A percentile compares a stretch with the other conserved stretches of the same genome.
Evolutionary conservation across 1,140 invertebrate genomes (phyloP).

Genomic region (Reticulitermes speratus): DNA sequence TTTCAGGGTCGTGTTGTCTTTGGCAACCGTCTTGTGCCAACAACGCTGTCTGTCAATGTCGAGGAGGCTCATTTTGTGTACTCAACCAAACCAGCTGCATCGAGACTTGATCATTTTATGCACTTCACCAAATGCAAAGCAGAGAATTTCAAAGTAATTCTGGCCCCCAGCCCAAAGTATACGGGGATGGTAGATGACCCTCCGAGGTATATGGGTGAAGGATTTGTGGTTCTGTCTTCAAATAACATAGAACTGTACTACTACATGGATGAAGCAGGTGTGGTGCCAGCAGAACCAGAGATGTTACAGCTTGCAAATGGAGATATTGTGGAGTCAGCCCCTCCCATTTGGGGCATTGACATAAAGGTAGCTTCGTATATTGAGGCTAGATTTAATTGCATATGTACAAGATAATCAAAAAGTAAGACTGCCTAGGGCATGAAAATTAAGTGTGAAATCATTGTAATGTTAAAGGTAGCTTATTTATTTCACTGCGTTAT

Average conservation of each 20-base stretch:
- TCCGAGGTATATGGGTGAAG: conserved; percentile 96
- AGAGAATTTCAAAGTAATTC: conserved; percentile 89
- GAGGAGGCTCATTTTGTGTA: conserved; percentile 95
- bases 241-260: conserved; percentile 94
- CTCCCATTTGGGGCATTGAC: conserved; percentile 92
- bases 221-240: conserved; percentile 94
- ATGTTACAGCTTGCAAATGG: conserved; percentile 89
- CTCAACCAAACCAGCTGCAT: conserved; percentile 92
- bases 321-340: conserved; percentile 86
- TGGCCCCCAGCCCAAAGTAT: conserved; percentile 92
- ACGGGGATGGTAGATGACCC: conserved; percentile 92
- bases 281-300: conserved; percentile 87
- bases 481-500: too few relatives aligned
- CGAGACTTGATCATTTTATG: conserved; percentile 92
- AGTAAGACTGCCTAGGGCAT: too few relatives aligned
- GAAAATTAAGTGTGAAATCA: too few relatives aligned
- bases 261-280: conserved; percentile 92
- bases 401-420: not conserved
- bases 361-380: conserved; percentile 63
- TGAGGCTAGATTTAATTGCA: not conserved
- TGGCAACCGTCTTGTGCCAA: conserved; percentile 94
- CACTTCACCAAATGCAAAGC: conserved; percentile 93
- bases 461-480: too few relatives aligned
- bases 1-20: conserved; percentile 86
- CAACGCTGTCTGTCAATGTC: conserved; percentile 87